These are phyloP conservation scores for Lepeophtheirus nordmannii DNA, from an alignment of 2,888 invertebrate species.

Conservation along the genomic window DNA sequence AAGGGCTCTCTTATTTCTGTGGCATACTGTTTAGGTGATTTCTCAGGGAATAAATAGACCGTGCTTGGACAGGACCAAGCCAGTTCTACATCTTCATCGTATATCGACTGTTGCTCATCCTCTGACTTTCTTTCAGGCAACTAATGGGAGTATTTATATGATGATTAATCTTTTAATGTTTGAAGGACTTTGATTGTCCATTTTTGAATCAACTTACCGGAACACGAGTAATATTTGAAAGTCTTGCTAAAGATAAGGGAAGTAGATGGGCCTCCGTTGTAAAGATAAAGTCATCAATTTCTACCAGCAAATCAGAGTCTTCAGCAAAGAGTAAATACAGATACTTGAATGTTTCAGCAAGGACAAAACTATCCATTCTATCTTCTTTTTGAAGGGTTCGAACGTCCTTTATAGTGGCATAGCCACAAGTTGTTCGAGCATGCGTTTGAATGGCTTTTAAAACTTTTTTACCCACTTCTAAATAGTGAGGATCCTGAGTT, in stretches of 20 bases:
- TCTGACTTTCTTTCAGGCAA: constrained; percentile 24
- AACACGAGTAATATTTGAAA: constrained; percentile 36
- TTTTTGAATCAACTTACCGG: constrained; percentile 29
- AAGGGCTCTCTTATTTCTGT: constrained; percentile 67
- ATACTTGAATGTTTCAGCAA: constrained; percentile 96
- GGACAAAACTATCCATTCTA: constrained; percentile 93
- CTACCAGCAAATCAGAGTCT: constrained; percentile 54
- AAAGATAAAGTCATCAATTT: constrained; percentile 70
- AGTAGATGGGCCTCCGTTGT: constrained; percentile 91
- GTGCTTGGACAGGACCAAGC: constrained; percentile 68
- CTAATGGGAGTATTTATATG: too few species aligned
- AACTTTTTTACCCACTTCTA: constrained; percentile 71
- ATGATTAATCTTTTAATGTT: not conserved
- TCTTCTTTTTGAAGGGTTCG: constrained; percentile 79
- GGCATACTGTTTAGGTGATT: constrained; percentile 33
- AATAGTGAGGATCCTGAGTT: constrained; percentile 85
- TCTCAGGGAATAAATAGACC: constrained; percentile 53
- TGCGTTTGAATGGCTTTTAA: constrained; percentile 73
- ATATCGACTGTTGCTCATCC: constrained; percentile 29
- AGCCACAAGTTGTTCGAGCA: constrained; percentile 47
- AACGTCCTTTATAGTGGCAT: constrained; percentile 55
- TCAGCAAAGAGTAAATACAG: constrained; percentile 77
- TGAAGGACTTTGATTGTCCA: too few species aligned
- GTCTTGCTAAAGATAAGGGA: constrained; percentile 60
- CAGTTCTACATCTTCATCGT: constrained; percentile 45